Conservation (phyloP, 2,113 vertebrate genomes). For the Chamaetylas fuelleborni region DNA sequence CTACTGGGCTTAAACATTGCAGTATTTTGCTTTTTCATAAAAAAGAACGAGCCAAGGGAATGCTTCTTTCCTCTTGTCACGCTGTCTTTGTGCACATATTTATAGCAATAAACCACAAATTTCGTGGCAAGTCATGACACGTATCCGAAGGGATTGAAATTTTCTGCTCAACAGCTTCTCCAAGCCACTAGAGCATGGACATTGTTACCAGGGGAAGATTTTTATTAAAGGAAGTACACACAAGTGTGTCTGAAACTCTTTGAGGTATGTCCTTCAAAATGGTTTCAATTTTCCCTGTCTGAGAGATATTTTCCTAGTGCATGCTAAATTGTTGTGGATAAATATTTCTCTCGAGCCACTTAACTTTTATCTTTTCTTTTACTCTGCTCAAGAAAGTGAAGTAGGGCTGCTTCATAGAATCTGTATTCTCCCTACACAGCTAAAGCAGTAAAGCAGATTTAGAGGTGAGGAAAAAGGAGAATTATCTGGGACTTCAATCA, state of each 20-base stretch:
- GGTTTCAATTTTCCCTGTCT: not conserved
- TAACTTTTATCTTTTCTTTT: not conserved
- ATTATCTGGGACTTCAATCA: not conserved
- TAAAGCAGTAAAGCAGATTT: not conserved
- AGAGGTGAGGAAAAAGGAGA: not conserved
- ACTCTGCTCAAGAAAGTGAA: not conserved
- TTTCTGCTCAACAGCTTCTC: not conserved
- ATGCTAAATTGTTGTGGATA: not conserved
- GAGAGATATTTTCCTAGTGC: not conserved
- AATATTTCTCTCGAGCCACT: not conserved
- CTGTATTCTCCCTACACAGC: not conserved
- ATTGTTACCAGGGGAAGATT: not conserved
- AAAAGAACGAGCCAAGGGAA: not conserved
- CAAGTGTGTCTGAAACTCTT: not conserved
- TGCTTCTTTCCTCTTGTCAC: not conserved
- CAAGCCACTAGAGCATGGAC: not conserved
- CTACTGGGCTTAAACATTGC: not conserved
- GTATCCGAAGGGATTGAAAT: not conserved
- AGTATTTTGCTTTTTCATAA: not conserved
- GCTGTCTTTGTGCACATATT: not conserved
- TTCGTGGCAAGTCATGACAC: not conserved
- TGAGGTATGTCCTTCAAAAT: not conserved
- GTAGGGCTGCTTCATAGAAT: not conserved
- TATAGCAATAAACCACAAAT: not conserved
- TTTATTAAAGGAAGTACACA: not conserved